A percentile compares a stretch with the other conserved stretches of the same genome.
Evolutionary conservation across 2,797 vertebrate species (phyloP).

Genomic region (Mus minutoides): DNA sequence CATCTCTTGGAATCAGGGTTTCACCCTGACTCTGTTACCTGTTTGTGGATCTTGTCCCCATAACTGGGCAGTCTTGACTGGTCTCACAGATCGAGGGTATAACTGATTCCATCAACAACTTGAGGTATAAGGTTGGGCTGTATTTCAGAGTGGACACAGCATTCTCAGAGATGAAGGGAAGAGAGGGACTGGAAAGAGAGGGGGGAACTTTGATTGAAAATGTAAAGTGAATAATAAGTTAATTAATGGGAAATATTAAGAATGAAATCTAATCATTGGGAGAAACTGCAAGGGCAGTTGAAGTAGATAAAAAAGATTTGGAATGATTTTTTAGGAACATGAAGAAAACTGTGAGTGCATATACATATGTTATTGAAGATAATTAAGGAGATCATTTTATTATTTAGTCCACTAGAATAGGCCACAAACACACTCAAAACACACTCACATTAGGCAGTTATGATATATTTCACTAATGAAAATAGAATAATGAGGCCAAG

Average conservation of each 20-base stretch:
- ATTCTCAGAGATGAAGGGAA: background rate
- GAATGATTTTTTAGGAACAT: background rate
- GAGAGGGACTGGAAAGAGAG: background rate
- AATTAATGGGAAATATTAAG: background rate
- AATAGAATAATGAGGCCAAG: constrained; percentile 1
- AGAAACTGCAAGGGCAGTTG: background rate
- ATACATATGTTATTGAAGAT: background rate
- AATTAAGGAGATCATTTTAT: background rate
- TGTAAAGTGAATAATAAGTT: background rate
- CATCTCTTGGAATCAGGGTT: background rate
- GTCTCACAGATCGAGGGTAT: background rate
- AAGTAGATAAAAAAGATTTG: background rate
- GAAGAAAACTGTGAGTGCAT: background rate
- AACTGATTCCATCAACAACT: background rate
- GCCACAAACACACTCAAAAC: no score
- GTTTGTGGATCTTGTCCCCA: background rate
- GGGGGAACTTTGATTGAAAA: background rate
- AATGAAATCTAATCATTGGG: background rate
- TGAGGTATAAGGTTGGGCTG: background rate
- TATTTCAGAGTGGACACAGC: background rate
- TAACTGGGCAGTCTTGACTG: background rate
- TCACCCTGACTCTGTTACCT: background rate
- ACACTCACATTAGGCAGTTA: background rate
- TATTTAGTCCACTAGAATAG: background rate
- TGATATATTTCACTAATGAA: background rate